A percentile compares a stretch with the other conserved stretches of the same genome.
phyloP scores from a whole-genome alignment of 2,797 vertebrate genomes.

The Phalloptychus januarius region DNA sequence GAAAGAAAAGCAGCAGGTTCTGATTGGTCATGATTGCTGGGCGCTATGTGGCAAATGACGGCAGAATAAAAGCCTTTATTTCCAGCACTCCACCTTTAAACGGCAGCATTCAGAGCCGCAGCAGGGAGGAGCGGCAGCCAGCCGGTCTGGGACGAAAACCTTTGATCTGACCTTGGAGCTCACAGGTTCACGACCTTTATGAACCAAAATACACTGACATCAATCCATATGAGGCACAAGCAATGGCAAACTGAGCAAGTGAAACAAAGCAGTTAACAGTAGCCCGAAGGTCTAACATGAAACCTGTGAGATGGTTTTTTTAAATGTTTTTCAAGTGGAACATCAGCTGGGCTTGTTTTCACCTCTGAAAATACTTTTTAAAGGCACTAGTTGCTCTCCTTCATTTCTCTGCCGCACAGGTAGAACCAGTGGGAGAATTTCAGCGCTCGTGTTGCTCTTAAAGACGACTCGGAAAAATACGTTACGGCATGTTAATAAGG shows the following conservation, averaged over 20 bases:
- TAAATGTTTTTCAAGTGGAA: neutral
- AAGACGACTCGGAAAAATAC: no score
- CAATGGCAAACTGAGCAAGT: neutral
- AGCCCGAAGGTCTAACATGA: neutral
- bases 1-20: slow-evolving; percentile 50
- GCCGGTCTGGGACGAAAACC: neutral
- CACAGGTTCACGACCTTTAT: neutral
- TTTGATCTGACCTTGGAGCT: neutral
- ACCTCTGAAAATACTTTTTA: neutral
- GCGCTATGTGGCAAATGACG: slow-evolving; percentile 49
- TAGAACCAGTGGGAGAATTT: no score
- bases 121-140: slow-evolving; percentile 6
- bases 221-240: neutral
- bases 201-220: neutral
- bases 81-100: slow-evolving; percentile 19
- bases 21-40: slow-evolving; percentile 45
- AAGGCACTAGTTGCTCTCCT: neutral
- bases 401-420: no score
- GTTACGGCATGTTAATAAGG: no score
- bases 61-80: slow-evolving; percentile 65
- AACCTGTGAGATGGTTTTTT: neutral
- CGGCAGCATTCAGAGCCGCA: slow-evolving; percentile 19
- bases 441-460: no score
- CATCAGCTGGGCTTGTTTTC: neutral
- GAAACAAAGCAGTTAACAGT: neutral